Evolutionary conservation across 2,113 vertebrate species (phyloP), one percentile per base, ranked within the genome.

Genomic region (Gymnarchus niloticus): DNA sequence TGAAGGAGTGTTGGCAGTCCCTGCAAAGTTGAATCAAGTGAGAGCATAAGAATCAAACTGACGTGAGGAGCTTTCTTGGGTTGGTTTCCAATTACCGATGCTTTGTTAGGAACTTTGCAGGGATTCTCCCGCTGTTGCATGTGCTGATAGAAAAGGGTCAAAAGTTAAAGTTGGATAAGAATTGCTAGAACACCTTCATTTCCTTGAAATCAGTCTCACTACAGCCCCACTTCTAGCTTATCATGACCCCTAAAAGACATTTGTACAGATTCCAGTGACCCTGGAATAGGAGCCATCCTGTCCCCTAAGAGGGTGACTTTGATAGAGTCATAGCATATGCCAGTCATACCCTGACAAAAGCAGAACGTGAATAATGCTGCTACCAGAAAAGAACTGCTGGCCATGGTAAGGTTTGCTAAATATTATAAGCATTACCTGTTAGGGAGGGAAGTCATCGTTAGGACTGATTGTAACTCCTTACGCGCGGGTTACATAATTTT

Each of bases 261-360:
- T 85, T 48, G 82, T 51, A 87, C 56, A 21, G 81, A 87, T 61
- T 51, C 65, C 12, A 80, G 82, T 48, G 84, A 87, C 46, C 37
- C 19, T 10, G 84, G 78, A 3, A 76, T 85, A 10, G 78, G 78
- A 19, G 37, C 77, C 25, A 59, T 87, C 4, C 44, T 85, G 10
- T 84, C 81, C 14, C 54, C n/a, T n/a, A 85, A 9, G 56, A 61
- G 2, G 25, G 28, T 6, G 81, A 54, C 2, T 28, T 52, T 52
- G 81, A 83, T 41, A 17, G 3, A 37, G 87, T 86, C 2, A 14
- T 84, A 0, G 73, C 65, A 0, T 87, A 85, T 80, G 81, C 83
- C 28, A 87, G 83, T 14, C 6, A 57, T 25, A 48, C 83, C 7
- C 46, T 87, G 1, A 81, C 44, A 3, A 85, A 87, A 7, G 48